These are phyloP conservation scores for Cherax destructor DNA, from an alignment of 1,140 invertebrate genomes.

Conservation along the genomic window DNA sequence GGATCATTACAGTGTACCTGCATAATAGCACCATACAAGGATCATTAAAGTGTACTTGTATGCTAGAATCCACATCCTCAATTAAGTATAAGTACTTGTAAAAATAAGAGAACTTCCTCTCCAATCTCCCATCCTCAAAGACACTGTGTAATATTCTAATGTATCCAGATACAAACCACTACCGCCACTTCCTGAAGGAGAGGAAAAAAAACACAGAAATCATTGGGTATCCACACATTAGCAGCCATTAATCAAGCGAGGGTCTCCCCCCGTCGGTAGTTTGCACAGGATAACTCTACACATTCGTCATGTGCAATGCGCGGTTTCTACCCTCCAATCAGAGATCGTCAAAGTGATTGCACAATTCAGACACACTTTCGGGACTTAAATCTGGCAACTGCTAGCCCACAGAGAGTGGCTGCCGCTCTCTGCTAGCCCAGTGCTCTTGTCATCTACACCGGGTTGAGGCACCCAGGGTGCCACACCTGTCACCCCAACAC, in stretches of 20 bases:
- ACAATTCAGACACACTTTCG: constrained; percentile 37
- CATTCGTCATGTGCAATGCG: constrained; percentile 48
- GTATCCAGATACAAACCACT: not conserved
- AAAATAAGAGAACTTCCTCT: not conserved
- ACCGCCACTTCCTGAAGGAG: not conserved
- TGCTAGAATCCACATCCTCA: not conserved
- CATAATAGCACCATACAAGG: not conserved
- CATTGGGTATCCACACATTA: constrained; percentile 14
- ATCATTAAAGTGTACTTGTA: not conserved
- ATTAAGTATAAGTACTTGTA: not conserved
- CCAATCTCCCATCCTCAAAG: not conserved
- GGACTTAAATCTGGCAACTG: not conserved
- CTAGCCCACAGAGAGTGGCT: not conserved
- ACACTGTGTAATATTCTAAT: constrained; percentile 4
- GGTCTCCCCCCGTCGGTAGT: constrained; percentile 2
- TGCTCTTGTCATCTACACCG: too few relatives aligned
- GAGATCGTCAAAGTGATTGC: constrained; percentile 50
- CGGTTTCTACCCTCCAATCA: constrained; percentile 51
- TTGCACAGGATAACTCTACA: constrained; percentile 22
- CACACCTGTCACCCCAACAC: not conserved
- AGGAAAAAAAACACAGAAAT: constrained; percentile 20
- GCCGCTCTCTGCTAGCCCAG: not conserved
- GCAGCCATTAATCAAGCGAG: constrained; percentile 5
- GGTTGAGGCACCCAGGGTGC: too few relatives aligned
- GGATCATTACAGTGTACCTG: not conserved